Evolutionary conservation across 1,140 invertebrate genomes (phyloP), one percentile per base, ranked within the genome.

Genomic region (Brachionus rubens): DNA sequence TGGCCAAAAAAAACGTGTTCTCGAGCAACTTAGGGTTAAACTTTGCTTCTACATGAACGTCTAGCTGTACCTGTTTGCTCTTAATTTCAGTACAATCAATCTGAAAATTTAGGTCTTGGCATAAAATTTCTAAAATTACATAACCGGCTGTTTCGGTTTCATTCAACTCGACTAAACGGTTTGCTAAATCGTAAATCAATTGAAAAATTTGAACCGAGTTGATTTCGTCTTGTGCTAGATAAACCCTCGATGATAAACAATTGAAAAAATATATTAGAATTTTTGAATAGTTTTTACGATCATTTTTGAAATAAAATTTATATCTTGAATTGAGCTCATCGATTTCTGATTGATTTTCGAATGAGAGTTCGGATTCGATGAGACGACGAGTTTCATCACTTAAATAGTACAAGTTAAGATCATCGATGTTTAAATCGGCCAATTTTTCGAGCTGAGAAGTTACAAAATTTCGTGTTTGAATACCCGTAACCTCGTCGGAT

Each of bases 171-270:
- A 43, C 33, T 43, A 65, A 24, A 43, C 26, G 12, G 0, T 16
- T 26, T 46, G 33, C 19, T 9, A 65, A 43, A 65, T 65, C 59
- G 3, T 43, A 65, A 7, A 65, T 24, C 0, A 65, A 5, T 2
- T 65, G 59, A 16, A 43, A 16, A 4, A 65, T 65, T 65, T 65
- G 59, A 16, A 65, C 59, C 9, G 36, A 65, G 59, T 65, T 65
- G 41, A 65, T 41, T 65, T 65, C 59, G 43, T 65, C 59, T 41
- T 65, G 59, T 43, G 59, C 59, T 24, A 65, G 24, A 14, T 21
- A 24, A 2, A 65, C 30, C 16, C 59, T 41, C 3, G 33, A 21
- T 26, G 59, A 36, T 12, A 65, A 43, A 28, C 30, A 30, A 24
- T 65, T 65, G 40, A 65, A 43, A 14, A 43, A 24, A 28, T 28